Base-by-base conservation (phyloP, 2,113 vertebrate genomes). In the Carassius auratus region DNA sequence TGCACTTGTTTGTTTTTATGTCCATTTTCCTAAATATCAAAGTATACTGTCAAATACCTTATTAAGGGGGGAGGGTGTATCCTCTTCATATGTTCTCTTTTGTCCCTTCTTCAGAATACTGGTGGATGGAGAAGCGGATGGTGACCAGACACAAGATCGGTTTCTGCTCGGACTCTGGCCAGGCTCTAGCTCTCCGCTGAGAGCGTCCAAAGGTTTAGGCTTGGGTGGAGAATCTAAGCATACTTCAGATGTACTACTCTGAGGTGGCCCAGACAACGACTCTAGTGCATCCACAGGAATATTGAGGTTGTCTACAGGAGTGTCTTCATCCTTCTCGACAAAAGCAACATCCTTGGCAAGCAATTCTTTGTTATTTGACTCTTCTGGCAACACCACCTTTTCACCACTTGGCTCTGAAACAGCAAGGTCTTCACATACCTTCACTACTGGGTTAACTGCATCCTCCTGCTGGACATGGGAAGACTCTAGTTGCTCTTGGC, bases 101-200 rank as follows among this genome's bases (percentile, higher is more conserved):
- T 95, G 87, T 6, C 95, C 96, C 90, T 97, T 98, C 92, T 99
- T 99, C 3, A 99, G 94, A 83, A 99, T 99, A 76, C 97, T 97
- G 7, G 95, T 97, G 15, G 98, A 99, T 0, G 98, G 98, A 59
- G 98, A 99, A 4, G 97, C 97, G 8, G 95, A 96, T 3, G 98
- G 97, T 76, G 98, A 99, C 98, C 98, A 99, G 0, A 89, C 91
- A 81, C 93, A 94, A 17, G 92, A 86, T 87, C 90, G 93, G 69
- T 91, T 75, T 19, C 94, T 90, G 64, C 86, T 94, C 36, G 98
- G 98, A 89, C 97, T 99, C 0, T 95, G 92, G 10, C 82, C 90
- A 2, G 84, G 89, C 21, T 93, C 93, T 15, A 83, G 48, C 30
- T 89, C 85, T 2, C 66, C 92, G 5, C 87, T 21, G 6, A 12